These are phyloP conservation scores for Aeoliscus strigatus DNA, from an alignment of 2,797 vertebrate genomes.

Conservation along the genomic window DNA sequence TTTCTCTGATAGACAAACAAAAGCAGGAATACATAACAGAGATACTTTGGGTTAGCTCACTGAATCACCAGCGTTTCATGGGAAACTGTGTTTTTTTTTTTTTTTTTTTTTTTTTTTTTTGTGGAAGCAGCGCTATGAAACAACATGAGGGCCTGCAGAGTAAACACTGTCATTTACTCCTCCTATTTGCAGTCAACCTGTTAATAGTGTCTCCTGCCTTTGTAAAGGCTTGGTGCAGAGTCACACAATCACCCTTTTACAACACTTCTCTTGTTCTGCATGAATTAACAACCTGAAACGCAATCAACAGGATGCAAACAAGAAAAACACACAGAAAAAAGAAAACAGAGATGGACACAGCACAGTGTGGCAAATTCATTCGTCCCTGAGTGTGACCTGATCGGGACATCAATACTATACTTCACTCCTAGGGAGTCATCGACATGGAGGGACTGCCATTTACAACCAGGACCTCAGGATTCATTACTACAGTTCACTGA, in stretches of 20 bases:
- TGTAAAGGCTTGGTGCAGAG: background rate
- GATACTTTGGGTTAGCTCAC: background rate
- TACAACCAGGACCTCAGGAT: no score
- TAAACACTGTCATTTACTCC: slow-evolving; percentile 16
- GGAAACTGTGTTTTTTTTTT: no score
- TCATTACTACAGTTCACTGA: no score
- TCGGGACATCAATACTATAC: no score
- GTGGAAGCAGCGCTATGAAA: slow-evolving; percentile 4
- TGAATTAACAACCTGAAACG: slow-evolving; percentile 7
- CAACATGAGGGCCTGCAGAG: slow-evolving; percentile 17
- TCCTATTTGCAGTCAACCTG: slow-evolving; percentile 28
- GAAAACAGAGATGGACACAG: background rate
- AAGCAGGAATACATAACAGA: background rate
- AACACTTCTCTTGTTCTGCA: background rate
- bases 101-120: no score
- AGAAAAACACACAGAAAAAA: background rate
- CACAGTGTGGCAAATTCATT: background rate
- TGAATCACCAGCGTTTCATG: slow-evolving; percentile 6
- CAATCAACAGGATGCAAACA: background rate
- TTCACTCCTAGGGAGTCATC: no score
- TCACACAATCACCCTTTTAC: slow-evolving; percentile 8
- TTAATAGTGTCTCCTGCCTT: slow-evolving; percentile 1
- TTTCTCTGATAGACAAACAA: background rate
- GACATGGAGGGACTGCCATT: no score
- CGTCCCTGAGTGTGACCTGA: no score